Conservation (phyloP, 2,113 vertebrate genomes). For the Etheostoma spectabile region DNA sequence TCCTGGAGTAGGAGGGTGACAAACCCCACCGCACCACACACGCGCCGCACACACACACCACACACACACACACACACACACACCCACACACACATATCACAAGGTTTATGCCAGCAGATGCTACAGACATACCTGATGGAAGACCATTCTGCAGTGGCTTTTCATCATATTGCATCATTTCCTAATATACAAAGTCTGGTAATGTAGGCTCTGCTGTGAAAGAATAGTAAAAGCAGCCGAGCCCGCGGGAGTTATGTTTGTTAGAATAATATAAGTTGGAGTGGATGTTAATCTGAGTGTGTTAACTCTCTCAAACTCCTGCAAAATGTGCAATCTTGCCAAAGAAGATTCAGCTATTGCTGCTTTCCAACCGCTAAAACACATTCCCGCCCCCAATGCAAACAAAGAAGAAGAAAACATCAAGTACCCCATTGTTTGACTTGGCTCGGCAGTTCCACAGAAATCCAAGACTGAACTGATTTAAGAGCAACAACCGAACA, state of each 20-base stretch:
- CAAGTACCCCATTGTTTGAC: neutral
- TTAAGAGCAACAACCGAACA: neutral
- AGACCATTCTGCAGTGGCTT: slow-evolving; percentile 60
- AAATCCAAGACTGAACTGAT: neutral
- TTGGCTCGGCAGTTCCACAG: neutral
- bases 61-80: too few species aligned
- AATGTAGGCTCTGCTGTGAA: slow-evolving; percentile 48
- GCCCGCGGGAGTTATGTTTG: slow-evolving; percentile 54
- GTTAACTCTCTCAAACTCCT: slow-evolving; percentile 6
- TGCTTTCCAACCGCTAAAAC: slow-evolving; percentile 10
- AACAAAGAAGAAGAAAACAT: slow-evolving; percentile 1
- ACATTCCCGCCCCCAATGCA: neutral
- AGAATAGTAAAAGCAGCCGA: slow-evolving; percentile 61
- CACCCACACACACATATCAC: slow-evolving; percentile 25
- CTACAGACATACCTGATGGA: slow-evolving; percentile 69
- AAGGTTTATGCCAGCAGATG: slow-evolving; percentile 57
- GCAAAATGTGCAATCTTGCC: slow-evolving; percentile 37
- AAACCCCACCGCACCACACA: slow-evolving; percentile 29
- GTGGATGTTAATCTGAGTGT: slow-evolving; percentile 46
- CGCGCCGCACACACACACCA: too few species aligned
- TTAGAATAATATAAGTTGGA: slow-evolving; percentile 26
- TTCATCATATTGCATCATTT: slow-evolving; percentile 79
- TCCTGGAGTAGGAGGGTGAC: slow-evolving; percentile 54
- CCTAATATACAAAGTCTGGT: slow-evolving; percentile 57
- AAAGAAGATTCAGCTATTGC: slow-evolving; percentile 1